These are phyloP conservation scores for Contarinia nasturtii DNA, from an alignment of 1,140 invertebrate genomes.

Conservation along the genomic window DNA sequence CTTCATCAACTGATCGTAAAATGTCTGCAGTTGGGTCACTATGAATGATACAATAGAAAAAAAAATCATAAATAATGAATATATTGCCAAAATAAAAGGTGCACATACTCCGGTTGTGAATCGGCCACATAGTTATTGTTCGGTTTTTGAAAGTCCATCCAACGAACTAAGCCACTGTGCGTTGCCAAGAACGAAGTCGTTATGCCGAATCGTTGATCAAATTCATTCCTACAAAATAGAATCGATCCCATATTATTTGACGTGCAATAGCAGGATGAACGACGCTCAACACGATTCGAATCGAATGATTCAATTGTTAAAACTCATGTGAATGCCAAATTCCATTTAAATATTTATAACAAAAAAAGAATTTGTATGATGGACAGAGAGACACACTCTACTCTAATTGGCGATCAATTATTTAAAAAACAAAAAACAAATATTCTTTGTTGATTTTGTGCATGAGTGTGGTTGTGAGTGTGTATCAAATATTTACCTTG, in stretches of 20 bases:
- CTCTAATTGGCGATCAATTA: neutral
- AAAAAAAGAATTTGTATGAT: too few species aligned
- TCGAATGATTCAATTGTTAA: too few species aligned
- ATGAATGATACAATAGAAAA: neutral
- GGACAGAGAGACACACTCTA: neutral
- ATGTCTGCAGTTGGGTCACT: too few species aligned
- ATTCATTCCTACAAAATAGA: slow-evolving; percentile 38
- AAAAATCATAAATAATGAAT: neutral
- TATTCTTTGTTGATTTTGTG: too few species aligned
- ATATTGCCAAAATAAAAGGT: neutral
- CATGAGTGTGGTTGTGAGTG: too few species aligned
- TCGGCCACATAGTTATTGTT: slow-evolving; percentile 11
- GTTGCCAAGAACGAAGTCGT: slow-evolving; percentile 73
- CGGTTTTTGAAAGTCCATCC: slow-evolving; percentile 48
- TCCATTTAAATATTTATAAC: too few species aligned
- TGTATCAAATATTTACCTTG: slow-evolving; percentile 41
- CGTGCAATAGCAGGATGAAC: neutral
- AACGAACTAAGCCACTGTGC: slow-evolving; percentile 70
- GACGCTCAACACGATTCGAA: too few species aligned
- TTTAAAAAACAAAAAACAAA: too few species aligned
- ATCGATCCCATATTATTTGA: too few species aligned
- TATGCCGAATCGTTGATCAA: slow-evolving; percentile 65
- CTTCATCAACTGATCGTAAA: slow-evolving; percentile 66
- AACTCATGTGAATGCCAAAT: too few species aligned
- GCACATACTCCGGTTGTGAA: slow-evolving; percentile 15